Percentiles rank a stretch among this genome's conserved stretches.
phyloP scores from a whole-genome alignment of 2,888 invertebrate species.

The Athalia circularis region DNA sequence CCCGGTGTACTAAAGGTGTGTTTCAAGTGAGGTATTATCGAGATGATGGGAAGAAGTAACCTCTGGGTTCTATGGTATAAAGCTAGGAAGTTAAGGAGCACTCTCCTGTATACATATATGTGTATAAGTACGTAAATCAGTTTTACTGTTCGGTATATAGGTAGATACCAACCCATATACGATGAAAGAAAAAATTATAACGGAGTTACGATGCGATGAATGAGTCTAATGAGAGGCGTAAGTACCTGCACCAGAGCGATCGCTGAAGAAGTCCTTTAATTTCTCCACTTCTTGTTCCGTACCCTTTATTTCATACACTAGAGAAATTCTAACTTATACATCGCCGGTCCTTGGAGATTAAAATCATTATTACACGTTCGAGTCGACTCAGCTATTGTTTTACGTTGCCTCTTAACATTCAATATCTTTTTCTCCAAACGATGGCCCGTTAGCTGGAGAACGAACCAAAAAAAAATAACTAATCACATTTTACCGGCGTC shows the following conservation, averaged over 20 bases:
- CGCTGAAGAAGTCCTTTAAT: conserved; percentile 31
- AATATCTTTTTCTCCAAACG: conserved; percentile 22
- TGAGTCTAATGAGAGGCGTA: conserved; percentile 46
- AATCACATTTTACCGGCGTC: too few relatives aligned
- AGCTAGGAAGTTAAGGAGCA: conserved; percentile 30
- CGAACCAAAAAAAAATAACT: not conserved
- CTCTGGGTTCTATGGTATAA: not conserved
- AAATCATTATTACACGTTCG: conserved; percentile 55
- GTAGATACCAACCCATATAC: not conserved
- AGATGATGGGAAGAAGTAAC: not conserved
- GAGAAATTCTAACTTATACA: conserved; percentile 45
- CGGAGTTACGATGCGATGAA: conserved; percentile 40
- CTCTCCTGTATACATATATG: not conserved
- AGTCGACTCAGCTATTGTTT: conserved; percentile 30
- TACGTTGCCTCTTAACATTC: conserved; percentile 23
- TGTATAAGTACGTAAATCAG: conserved; percentile 19
- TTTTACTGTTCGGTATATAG: conserved; percentile 17
- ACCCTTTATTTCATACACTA: not conserved
- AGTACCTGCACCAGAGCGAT: conserved; percentile 24
- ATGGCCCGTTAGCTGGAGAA: too few relatives aligned
- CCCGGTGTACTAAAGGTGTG: conserved; percentile 13
- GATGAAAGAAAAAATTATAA: conserved; percentile 38
- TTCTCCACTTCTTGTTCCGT: not conserved
- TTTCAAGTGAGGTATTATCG: conserved; percentile 1
- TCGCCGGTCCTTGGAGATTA: conserved; percentile 53